A percentile compares a stretch with the other conserved stretches of the same genome.
Conservation (phyloP, 2,797 vertebrate genomes). For the Macropus fuliginosus region DNA sequence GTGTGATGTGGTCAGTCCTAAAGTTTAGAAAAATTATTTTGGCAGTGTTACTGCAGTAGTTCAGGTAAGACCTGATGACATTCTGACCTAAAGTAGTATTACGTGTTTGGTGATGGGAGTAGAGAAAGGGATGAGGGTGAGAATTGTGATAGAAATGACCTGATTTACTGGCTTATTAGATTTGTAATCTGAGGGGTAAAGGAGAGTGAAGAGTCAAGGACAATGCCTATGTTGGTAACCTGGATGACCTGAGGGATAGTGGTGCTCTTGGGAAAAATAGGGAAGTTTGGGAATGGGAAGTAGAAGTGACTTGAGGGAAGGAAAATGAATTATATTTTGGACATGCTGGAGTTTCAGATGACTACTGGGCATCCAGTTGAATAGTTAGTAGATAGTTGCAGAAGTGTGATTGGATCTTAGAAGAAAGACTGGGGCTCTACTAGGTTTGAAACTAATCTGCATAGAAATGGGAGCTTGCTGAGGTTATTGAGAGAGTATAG, state of each 20-base stretch:
- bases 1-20: too few relatives aligned
- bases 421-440: not conserved
- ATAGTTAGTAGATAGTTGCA: not conserved
- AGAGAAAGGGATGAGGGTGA: not conserved
- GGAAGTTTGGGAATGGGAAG: not conserved
- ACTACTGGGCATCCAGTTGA: not conserved
- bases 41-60: not conserved
- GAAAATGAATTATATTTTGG: not conserved
- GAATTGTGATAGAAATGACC: not conserved
- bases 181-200: not conserved
- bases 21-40: not conserved
- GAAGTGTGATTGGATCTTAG: not conserved
- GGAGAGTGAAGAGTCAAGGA: not conserved
- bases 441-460: not conserved
- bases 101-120: not conserved
- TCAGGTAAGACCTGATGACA: not conserved
- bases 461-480: not conserved
- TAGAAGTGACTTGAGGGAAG: not conserved
- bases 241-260: not conserved
- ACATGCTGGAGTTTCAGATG: not conserved
- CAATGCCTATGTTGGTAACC: not conserved
- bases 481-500: not conserved
- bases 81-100: not conserved
- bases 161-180: not conserved
- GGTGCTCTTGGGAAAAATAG: not conserved